These are phyloP conservation scores for Syngnathus scovelli DNA, from an alignment of 2,113 vertebrate species.

Conservation along the genomic window DNA sequence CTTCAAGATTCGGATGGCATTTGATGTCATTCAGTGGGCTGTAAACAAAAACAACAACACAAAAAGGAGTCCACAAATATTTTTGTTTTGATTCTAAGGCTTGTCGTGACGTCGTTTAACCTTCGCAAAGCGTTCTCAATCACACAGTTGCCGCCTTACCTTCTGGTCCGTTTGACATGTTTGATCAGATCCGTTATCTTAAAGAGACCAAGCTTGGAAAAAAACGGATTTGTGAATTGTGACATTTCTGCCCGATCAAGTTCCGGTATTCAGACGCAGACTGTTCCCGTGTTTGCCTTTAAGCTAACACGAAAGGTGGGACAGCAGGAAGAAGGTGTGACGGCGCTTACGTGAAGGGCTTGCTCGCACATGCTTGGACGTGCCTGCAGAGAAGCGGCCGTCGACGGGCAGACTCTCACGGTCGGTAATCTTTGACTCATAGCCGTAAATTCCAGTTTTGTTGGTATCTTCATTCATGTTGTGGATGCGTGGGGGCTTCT, in stretches of 20 bases:
- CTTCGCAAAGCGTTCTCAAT: neutral
- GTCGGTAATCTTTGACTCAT: conserved; percentile 34
- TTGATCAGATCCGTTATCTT: conserved; percentile 53
- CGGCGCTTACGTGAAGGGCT: conserved; percentile 36
- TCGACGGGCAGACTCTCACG: neutral
- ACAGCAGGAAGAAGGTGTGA: neutral
- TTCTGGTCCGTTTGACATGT: conserved; percentile 42
- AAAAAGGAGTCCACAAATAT: too few relatives aligned
- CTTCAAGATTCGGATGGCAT: conserved; percentile 36
- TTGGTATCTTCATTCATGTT: too few relatives aligned
- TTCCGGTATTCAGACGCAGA: neutral
- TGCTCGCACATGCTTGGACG: conserved; percentile 47
- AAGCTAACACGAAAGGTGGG: conserved; percentile 6
- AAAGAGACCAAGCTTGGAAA: conserved; percentile 42
- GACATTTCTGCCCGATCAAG: conserved; percentile 17
- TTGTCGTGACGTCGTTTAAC: neutral
- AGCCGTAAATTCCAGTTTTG: conserved; percentile 29
- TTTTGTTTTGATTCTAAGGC: too few relatives aligned
- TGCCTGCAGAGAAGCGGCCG: conserved; percentile 5
- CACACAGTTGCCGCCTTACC: conserved; percentile 36
- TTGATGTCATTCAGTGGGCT: conserved; percentile 36
- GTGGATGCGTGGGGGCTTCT: too few relatives aligned
- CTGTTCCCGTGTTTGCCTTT: neutral
- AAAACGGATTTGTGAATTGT: conserved; percentile 61
- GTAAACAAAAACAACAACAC: neutral